Percentiles rank a stretch among this genome's conserved stretches.
Conservation (phyloP, 2,113 vertebrate genomes). For the Podarcis cretensis region DNA sequence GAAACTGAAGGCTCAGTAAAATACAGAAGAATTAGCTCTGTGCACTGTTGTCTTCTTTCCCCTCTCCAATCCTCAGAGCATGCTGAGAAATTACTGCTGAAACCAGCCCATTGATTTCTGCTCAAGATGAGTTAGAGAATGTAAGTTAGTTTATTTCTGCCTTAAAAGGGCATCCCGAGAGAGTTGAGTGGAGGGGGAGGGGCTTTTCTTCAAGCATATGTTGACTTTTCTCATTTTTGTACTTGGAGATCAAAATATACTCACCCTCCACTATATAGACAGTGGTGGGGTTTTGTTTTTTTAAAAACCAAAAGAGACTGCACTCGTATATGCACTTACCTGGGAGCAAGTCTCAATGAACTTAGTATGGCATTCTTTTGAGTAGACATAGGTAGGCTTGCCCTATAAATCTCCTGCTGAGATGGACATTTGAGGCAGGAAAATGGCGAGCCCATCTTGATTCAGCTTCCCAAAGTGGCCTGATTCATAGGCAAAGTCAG, state of each 20-base stretch:
- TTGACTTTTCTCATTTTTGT: not conserved
- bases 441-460: not conserved
- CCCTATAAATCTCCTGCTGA: not conserved
- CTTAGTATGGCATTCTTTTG: too few relatives aligned
- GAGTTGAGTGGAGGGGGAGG: not conserved
- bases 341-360: too few relatives aligned
- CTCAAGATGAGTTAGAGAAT: not conserved
- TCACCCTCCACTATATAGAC: not conserved
- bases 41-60: not conserved
- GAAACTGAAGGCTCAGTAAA: not conserved
- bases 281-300: not conserved
- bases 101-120: not conserved
- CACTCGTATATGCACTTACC: too few relatives aligned
- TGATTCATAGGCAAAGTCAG: not conserved
- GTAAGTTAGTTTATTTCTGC: not conserved
- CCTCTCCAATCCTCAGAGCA: not conserved
- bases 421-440: not conserved
- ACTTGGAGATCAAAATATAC: not conserved
- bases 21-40: not conserved
- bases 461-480: not conserved
- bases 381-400: too few relatives aligned
- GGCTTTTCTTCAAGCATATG: not conserved
- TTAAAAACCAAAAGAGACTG: not conserved
- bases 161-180: not conserved
- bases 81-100: not conserved